Evolutionary conservation across 2,797 vertebrate species (phyloP).

Genomic region (Pelodytes ibericus): DNA sequence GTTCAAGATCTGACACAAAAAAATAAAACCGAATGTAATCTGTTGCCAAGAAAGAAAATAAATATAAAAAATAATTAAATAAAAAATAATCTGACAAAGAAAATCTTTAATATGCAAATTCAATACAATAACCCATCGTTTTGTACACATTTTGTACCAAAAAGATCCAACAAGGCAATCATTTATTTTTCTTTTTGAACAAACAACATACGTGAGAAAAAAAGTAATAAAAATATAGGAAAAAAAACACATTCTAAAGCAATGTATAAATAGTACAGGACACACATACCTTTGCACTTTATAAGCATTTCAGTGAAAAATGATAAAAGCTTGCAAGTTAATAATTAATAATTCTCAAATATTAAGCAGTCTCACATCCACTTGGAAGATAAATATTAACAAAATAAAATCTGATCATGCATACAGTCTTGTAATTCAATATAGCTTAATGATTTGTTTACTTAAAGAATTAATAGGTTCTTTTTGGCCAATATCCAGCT

Average conservation of each 20-base stretch:
- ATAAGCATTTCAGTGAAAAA: slow-evolving; percentile 32
- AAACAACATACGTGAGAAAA: no score
- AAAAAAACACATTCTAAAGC: background rate
- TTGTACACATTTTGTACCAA: no score
- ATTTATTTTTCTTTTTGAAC: no score
- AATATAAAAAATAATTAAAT: no score
- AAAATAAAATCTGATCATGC: slow-evolving; percentile 38
- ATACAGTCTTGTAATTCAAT: slow-evolving; percentile 6
- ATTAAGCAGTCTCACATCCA: slow-evolving; percentile 32
- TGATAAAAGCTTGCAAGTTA: slow-evolving; percentile 34
- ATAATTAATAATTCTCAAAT: slow-evolving; percentile 47
- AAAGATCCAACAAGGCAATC: no score
- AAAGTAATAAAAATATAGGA: slow-evolving; percentile 43
- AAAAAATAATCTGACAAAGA: no score
- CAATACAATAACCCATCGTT: slow-evolving; percentile 33
- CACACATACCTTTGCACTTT: slow-evolving; percentile 46
- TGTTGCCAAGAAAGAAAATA: background rate
- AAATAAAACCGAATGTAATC: background rate
- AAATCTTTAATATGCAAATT: slow-evolving; percentile 14
- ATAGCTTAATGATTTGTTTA: slow-evolving; percentile 32
- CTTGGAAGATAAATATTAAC: slow-evolving; percentile 46
- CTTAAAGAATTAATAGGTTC: slow-evolving; percentile 1
- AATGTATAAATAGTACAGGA: slow-evolving; percentile 13
- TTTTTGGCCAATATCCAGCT: background rate
- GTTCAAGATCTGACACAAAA: background rate